Base-by-base conservation (phyloP, 2,797 vertebrate genomes). In the Anas capensis region DNA sequence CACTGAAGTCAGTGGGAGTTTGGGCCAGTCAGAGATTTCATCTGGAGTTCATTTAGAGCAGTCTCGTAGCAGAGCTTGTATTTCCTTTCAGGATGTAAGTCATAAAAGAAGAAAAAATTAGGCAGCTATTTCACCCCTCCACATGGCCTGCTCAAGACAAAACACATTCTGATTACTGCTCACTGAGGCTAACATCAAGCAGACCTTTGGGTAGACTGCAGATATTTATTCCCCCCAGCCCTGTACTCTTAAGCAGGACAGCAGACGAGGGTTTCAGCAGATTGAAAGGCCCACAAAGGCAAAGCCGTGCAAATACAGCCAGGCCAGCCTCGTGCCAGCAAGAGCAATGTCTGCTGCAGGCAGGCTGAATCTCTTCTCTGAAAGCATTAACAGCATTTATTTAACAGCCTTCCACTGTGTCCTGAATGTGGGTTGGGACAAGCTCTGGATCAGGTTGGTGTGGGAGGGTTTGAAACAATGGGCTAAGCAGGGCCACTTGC, bases 11-110 rank as follows among this genome's bases (percentile, higher is more conserved):
- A 57, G 27, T 46, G 88, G 73, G 73, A 90, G 40, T 80, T 64
- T 27, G 80, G 82, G 48, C 62, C 51, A 53, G 46, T 82, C 82
- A 46, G 77, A 76, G 64, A 20, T 70, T 86, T 83, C 77, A 90
- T 71, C 92, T 92, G 92, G 87, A 82, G 70, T 8, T 82, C 56
- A 60, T 94, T 86, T 91, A 80, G 53, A 83, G 69, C 76, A 36
- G 27, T 11, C 56, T 92, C 18, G 3, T 21, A 40, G 86, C 79
- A 78, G 85, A 73, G 31, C 42, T 68, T 84, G 31, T 53, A 36
- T 77, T 92, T 82, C 48, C 56, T 86, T 60, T 61, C 40, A 76
- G 72, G 87, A 87, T 81, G 53, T 15, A 66, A 72, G 54, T 51
- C 29, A 34, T 11, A 27, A 70, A 54, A 62, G 36, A 54, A 3